phyloP scores from a whole-genome alignment of 2,888 invertebrate species.

The Cerastis rubricosa region DNA sequence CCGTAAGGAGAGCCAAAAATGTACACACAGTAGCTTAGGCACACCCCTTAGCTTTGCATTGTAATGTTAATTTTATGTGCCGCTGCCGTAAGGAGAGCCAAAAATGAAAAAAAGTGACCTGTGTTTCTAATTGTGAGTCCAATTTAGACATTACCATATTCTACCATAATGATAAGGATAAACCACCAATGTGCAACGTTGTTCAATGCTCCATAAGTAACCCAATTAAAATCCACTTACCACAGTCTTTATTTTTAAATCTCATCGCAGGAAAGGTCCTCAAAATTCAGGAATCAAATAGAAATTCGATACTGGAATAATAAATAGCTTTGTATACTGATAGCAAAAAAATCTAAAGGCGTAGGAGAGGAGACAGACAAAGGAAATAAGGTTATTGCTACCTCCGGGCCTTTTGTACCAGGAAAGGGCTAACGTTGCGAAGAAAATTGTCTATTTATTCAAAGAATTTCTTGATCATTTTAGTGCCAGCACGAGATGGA shows the following conservation, averaged over 20 bases:
- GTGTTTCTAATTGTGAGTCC: too few relatives aligned
- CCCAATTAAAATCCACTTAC: neutral
- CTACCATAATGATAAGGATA: neutral
- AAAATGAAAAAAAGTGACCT: neutral
- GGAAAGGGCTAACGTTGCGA: conserved; percentile 58
- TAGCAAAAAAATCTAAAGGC: conserved; percentile 25
- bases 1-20: too few relatives aligned
- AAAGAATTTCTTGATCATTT: conserved; percentile 18
- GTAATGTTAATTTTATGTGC: neutral
- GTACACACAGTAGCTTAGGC: too few relatives aligned
- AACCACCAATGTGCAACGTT: neutral
- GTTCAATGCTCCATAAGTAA: neutral
- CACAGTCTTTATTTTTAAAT: neutral
- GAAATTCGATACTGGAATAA: conserved; percentile 47
- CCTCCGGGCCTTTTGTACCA: conserved; percentile 61
- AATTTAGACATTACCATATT: neutral
- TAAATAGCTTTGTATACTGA: conserved; percentile 36
- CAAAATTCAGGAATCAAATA: conserved; percentile 39
- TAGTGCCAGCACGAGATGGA: neutral
- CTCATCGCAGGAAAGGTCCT: conserved; percentile 22
- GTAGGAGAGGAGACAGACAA: conserved; percentile 55
- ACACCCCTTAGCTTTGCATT: neutral
- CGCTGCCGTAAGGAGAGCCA: neutral
- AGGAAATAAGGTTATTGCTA: conserved; percentile 78
- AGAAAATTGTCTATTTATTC: conserved; percentile 32